A percentile compares a stretch with the other conserved stretches of the same genome.
phyloP scores from a whole-genome alignment of 2,888 invertebrate species.

The Drosophila colorata region DNA sequence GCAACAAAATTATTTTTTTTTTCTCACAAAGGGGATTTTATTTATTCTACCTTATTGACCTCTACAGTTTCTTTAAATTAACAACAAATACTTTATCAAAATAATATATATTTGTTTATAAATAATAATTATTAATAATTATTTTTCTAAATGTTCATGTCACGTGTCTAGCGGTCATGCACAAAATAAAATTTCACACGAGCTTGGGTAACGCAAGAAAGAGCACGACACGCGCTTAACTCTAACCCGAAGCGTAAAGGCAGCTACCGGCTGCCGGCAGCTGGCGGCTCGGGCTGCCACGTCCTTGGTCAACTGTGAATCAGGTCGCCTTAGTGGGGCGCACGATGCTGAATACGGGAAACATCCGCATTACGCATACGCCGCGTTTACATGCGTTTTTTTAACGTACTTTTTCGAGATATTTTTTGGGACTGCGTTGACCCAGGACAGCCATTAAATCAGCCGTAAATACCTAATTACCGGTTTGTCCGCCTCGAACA shows the following conservation, averaged over 20 bases:
- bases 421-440: not conserved
- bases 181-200: too few species aligned
- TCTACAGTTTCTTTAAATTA: too few species aligned
- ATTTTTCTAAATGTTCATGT: too few species aligned
- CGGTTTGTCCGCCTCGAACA: conserved; percentile 23
- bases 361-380: conserved; percentile 26
- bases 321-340: conserved; percentile 23
- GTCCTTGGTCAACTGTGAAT: conserved; percentile 40
- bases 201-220: not conserved
- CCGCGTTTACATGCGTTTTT: conserved; percentile 8
- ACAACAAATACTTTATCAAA: too few species aligned
- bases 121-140: too few species aligned
- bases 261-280: conserved; percentile 19
- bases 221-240: not conserved
- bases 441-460: conserved; percentile 32
- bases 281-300: conserved; percentile 3
- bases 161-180: not conserved
- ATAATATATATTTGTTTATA: too few species aligned
- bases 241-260: not conserved
- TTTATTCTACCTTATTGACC: too few species aligned
- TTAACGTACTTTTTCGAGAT: not conserved
- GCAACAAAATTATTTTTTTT: too few species aligned
- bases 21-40: too few species aligned
- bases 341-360: not conserved
- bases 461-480: conserved; percentile 34